phyloP scores from a whole-genome alignment of 2,888 invertebrate species.

The Ditylenchus weischeri region DNA sequence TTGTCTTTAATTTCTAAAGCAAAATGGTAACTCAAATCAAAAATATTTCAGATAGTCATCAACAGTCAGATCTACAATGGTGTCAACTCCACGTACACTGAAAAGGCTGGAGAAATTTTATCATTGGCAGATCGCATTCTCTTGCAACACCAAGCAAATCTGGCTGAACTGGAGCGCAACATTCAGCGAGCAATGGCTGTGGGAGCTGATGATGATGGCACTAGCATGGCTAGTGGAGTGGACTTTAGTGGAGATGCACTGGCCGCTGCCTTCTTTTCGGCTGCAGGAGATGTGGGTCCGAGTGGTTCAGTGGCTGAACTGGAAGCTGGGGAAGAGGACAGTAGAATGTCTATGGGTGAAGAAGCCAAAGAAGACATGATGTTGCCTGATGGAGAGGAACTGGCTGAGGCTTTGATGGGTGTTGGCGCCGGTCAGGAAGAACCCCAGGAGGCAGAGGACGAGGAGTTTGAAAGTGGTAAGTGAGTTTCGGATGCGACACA shows the following conservation, averaged over 20 bases:
- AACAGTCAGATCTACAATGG: constrained; percentile 53
- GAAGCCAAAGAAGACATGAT: neutral
- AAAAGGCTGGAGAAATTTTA: constrained; percentile 52
- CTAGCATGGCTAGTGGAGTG: constrained; percentile 16
- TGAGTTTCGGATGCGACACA: neutral
- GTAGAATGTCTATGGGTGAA: constrained; percentile 1
- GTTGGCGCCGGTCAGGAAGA: neutral
- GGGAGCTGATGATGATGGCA: constrained; percentile 8
- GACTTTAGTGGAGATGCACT: constrained; percentile 9
- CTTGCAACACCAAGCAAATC: constrained; percentile 33
- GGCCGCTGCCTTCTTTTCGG: constrained; percentile 4
- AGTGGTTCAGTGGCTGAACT: neutral
- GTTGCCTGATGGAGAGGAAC: neutral
- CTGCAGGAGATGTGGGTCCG: neutral
- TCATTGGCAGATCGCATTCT: constrained; percentile 37
- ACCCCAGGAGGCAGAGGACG: neutral
- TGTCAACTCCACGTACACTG: constrained; percentile 43
- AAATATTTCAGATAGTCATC: constrained; percentile 65
- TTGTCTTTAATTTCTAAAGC: too few species aligned
- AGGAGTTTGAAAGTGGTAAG: constrained; percentile 8
- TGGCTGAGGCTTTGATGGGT: neutral
- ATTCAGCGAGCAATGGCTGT: constrained; percentile 31
- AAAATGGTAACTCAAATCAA: neutral
- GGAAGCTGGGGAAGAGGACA: constrained; percentile 18
- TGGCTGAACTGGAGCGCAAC: constrained; percentile 47